Evolutionary conservation across 64 coral and sea anemone genomes (phyloP).

Genomic region (Acropora yongei): DNA sequence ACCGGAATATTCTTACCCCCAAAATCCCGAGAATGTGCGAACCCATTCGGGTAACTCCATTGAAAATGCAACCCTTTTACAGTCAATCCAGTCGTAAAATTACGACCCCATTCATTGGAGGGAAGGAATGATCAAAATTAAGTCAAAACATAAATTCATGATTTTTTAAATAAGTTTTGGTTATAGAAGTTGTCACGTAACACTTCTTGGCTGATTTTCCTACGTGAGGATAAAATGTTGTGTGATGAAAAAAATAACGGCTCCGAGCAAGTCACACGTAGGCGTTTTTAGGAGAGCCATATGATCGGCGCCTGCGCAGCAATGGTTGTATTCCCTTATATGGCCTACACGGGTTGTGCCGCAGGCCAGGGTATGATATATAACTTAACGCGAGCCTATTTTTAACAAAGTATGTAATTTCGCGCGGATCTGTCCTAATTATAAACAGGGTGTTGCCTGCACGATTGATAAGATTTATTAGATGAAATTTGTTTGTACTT

Average conservation of each 20-base stretch:
- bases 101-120: neutral
- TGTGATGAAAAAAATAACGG: neutral
- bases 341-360: neutral
- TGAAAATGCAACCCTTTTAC: neutral
- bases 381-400: slow-evolving; percentile 9
- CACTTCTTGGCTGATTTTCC: slow-evolving; percentile 16
- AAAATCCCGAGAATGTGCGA: neutral
- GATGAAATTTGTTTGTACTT: no score
- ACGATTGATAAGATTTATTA: no score
- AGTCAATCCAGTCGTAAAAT: no score
- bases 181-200: slow-evolving; percentile 17
- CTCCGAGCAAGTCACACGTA: neutral
- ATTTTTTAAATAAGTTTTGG: neutral
- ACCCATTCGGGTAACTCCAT: no score
- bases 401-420: neutral
- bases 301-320: neutral
- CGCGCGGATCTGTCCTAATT: no score
- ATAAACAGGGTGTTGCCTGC: no score
- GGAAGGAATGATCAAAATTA: slow-evolving; percentile 12
- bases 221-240: slow-evolving; percentile 1
- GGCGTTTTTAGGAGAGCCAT: neutral
- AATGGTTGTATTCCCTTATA: slow-evolving; percentile 5
- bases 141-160: slow-evolving; percentile 2
- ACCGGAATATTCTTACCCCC: slow-evolving; percentile 15
- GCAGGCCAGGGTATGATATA: neutral